Conservation (phyloP, 37 sponge, comb jelly and placozoan species). For the Bolinopsis microptera region DNA sequence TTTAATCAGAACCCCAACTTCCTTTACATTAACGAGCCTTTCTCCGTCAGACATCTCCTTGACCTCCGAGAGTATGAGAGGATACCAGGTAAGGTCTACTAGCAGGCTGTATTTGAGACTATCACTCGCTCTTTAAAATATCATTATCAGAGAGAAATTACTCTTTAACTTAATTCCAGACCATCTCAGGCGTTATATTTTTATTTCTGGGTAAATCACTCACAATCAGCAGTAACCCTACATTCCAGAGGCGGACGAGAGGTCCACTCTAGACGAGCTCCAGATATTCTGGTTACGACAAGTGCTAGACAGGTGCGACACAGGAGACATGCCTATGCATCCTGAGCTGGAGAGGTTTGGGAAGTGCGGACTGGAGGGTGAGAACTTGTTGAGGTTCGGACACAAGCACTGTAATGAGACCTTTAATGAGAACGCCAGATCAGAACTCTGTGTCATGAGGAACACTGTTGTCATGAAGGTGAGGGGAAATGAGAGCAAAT, state of each 20-base stretch:
- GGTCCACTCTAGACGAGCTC: conserved; percentile 54
- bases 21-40: conserved; percentile 45
- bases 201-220: not conserved
- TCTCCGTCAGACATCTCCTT: not conserved
- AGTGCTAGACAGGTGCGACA: conserved; percentile 51
- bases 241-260: conserved; percentile 10
- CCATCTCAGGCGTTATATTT: not conserved
- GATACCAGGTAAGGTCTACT: conserved; percentile 4
- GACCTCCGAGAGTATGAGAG: conserved; percentile 19
- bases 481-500: not conserved
- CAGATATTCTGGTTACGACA: conserved; percentile 46
- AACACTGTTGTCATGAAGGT: conserved; percentile 54
- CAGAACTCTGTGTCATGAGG: conserved; percentile 36
- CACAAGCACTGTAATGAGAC: not conserved
- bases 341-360: conserved; percentile 32
- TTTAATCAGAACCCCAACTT: conserved; percentile 59
- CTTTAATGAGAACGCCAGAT: not conserved
- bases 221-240: not conserved
- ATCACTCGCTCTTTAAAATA: too few species aligned
- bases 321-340: not conserved
- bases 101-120: too few species aligned
- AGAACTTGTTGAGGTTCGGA: conserved; percentile 12
- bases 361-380: not conserved
- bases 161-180: too few species aligned
- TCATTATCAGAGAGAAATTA: not conserved